Percentiles rank a stretch among this genome's conserved stretches.
Conservation (phyloP, 1,140 invertebrate genomes). For the Drosophila trapezifrons region DNA sequence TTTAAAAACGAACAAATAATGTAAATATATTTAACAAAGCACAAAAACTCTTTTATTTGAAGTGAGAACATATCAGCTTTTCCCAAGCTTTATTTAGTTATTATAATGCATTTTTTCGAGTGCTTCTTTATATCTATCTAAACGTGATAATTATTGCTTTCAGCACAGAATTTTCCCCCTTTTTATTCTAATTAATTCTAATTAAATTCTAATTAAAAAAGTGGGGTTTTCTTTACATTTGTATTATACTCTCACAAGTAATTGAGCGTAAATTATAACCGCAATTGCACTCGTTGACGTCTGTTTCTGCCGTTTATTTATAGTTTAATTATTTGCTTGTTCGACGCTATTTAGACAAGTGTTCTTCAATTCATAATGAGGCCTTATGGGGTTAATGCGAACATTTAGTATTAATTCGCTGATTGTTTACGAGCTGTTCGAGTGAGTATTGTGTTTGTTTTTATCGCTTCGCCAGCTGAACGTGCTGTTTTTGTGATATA, state of each 20-base stretch:
- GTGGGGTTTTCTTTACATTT: conserved; percentile 21
- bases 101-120: conserved; percentile 1
- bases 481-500: conserved; percentile 21
- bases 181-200: conserved; percentile 37
- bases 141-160: conserved; percentile 14
- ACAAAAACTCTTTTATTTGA: neutral
- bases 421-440: conserved; percentile 14
- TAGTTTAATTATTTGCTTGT: conserved; percentile 47
- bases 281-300: conserved; percentile 37
- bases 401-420: conserved; percentile 34
- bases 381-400: conserved; percentile 36
- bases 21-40: neutral
- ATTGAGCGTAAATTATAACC: conserved; percentile 19
- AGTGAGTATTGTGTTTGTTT: conserved; percentile 1
- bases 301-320: conserved; percentile 53
- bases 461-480: conserved; percentile 8
- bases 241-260: conserved; percentile 19
- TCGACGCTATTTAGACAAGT: conserved; percentile 46
- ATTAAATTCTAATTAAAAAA: conserved; percentile 9
- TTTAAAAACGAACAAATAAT: neutral
- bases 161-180: conserved; percentile 25
- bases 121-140: conserved; percentile 1
- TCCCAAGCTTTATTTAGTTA: neutral
- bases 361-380: conserved; percentile 31
- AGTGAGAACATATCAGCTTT: neutral